phyloP scores from a whole-genome alignment of 2,113 vertebrate species.

The human (Homo sapiens) region GRCh38 chr2:211176501-211177000 shows the following conservation, averaged over 20 bases:
- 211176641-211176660: neutral
- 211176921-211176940: slow-evolving; percentile 28
- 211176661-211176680: neutral
- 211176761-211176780: neutral
- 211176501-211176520: neutral
- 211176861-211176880: slow-evolving; percentile 25
- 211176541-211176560: neutral
- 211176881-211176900: slow-evolving; percentile 55
- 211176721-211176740: slow-evolving; percentile 23
- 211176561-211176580: neutral
- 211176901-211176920: slow-evolving; percentile 54
- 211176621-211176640: neutral
- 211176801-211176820: slow-evolving; percentile 54
- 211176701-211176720: neutral
- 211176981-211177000: slow-evolving; percentile 62
- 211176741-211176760: slow-evolving; percentile 26
- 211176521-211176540: neutral
- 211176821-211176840: slow-evolving; percentile 38
- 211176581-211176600: slow-evolving; percentile 18
- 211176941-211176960: slow-evolving; percentile 43
- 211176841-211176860: neutral
- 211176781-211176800: slow-evolving; percentile 20
- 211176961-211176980: slow-evolving; percentile 48
- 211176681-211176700: neutral
- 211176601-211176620: neutral